These are phyloP conservation scores for Smutsia gigantea DNA, from an alignment of 2,797 vertebrate species.

Conservation along the genomic window DNA sequence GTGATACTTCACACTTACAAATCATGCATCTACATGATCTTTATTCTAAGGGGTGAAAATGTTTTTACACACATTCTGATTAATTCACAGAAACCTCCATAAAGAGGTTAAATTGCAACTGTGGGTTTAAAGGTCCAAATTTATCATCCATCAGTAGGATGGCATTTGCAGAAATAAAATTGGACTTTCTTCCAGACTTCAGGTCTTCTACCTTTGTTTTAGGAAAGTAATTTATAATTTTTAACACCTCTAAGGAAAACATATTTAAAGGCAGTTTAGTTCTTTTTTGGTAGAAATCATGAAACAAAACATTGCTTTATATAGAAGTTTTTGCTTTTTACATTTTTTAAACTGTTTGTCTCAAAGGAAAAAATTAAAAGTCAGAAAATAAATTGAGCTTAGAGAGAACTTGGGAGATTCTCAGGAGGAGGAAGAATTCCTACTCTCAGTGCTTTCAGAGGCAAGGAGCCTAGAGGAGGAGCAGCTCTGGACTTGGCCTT, in stretches of 20 bases:
- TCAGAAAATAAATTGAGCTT: background rate
- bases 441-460: no score
- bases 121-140: background rate
- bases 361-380: background rate
- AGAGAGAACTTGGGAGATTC: background rate
- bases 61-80: slow-evolving; percentile 42
- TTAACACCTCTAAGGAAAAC: background rate
- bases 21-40: slow-evolving; percentile 51
- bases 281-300: background rate
- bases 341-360: background rate
- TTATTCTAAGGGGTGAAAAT: slow-evolving; percentile 55
- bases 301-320: background rate
- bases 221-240: background rate
- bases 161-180: background rate
- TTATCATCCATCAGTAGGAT: background rate
- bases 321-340: background rate
- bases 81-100: background rate
- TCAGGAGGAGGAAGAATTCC: background rate
- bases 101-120: background rate
- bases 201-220: background rate
- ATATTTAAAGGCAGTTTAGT: background rate
- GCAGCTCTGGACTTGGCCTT: background rate
- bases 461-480: background rate
- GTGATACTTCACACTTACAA: slow-evolving; percentile 60
- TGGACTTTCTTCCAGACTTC: background rate